Evolutionary conservation across 2,797 vertebrate species (phyloP), one percentile per base, ranked within the genome.

Genomic region (Lepus oiostolus): DNA sequence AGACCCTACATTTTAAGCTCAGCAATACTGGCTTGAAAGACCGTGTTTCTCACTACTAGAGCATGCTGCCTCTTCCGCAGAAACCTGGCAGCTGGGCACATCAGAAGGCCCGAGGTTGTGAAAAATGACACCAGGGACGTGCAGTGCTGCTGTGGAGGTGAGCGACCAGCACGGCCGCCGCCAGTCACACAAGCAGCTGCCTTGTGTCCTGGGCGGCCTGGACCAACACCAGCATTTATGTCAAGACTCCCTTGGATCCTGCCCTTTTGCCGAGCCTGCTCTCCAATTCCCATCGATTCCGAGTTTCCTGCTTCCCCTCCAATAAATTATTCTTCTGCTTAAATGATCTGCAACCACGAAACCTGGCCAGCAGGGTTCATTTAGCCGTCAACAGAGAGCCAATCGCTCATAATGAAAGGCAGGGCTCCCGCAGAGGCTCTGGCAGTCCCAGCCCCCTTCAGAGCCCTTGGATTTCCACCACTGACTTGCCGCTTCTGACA

Each of bases 241-340:
- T 63, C 30, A 24, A 79, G 68, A 74, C n/a, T 88, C 62, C 47
- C 71, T 60, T 30, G 52, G 60, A 68, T 85, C 38, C 68, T 92
- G 60, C 47, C 90, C 77, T 90, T 86, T 38, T 63, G 32, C 87
- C 28, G 52, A 82, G 74, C 71, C 60, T 93, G 26, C 26, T 85
- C 22, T 90, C 79, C 75, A 88, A 50, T 75, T 72, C 26, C 85
- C 87, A 90, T 30, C 0, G 19, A 71, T 67, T 93, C 76, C 22
- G 16, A 87, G n/a, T 32, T 92, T 96, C 75, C 70, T 83, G 35
- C 32, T 88, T 90, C 82, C 77, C 26, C 81, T 85, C 83, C 67
- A 96, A 93, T 85, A 90, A 76, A 91, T 91, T 68, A 63, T 72
- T 90, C 81, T 84, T 82, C 91, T 85, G 32, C 28, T 85, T 84